Evolutionary conservation across 2,888 invertebrate genomes (phyloP).

Genomic region (Diarsia mendica): DNA sequence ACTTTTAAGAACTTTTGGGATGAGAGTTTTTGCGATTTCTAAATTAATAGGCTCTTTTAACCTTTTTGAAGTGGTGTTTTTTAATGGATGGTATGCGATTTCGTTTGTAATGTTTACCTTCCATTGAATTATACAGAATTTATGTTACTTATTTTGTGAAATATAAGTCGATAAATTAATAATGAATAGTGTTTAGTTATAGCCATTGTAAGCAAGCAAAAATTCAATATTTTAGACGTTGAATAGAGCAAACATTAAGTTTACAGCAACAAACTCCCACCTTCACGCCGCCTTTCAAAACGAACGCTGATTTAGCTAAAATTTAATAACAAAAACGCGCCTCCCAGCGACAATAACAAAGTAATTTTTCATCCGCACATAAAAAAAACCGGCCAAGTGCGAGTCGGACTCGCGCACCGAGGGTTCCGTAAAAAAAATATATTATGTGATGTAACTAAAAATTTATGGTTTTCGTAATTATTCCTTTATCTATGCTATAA

Average conservation of each 20-base stretch:
- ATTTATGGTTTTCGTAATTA: too few species aligned
- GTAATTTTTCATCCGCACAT: conserved; percentile 82
- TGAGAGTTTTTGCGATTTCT: conserved; percentile 14
- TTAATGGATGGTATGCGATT: neutral
- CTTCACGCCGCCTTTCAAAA: conserved; percentile 36
- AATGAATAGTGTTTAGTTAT: neutral
- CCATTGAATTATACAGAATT: neutral
- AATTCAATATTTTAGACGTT: neutral
- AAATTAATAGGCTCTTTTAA: conserved; percentile 7
- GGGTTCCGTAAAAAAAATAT: too few species aligned
- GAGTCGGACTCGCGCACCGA: too few species aligned
- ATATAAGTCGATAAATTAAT: neutral
- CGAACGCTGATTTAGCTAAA: conserved; percentile 62
- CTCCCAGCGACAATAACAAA: conserved; percentile 74
- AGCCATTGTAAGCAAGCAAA: neutral
- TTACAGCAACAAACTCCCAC: conserved; percentile 17
- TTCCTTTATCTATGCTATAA: too few species aligned
- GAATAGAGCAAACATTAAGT: conserved; percentile 4
- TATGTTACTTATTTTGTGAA: neutral
- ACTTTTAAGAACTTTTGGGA: conserved; percentile 51
- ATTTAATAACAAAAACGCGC: conserved; percentile 57
- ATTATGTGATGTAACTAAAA: too few species aligned
- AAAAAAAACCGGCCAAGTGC: too few species aligned
- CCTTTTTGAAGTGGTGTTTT: neutral
- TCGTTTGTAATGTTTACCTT: neutral